These are phyloP conservation scores for Alca torda DNA, from an alignment of 2,797 vertebrate genomes.

Conservation along the genomic window DNA sequence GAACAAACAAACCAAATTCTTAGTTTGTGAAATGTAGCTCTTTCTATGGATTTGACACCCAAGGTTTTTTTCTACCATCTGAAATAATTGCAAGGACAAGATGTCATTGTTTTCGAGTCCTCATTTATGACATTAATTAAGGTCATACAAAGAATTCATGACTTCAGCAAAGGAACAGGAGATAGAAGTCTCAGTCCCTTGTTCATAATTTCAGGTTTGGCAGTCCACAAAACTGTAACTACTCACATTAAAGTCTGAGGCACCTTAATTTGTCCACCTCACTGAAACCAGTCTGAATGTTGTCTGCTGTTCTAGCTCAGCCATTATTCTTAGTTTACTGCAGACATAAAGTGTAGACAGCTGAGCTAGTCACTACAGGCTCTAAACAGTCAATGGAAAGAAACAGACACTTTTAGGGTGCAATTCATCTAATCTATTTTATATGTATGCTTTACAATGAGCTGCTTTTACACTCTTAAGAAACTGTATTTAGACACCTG, in stretches of 20 bases:
- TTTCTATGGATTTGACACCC: background rate
- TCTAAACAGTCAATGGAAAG: slow-evolving; percentile 63
- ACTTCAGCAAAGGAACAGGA: slow-evolving; percentile 22
- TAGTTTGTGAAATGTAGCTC: background rate
- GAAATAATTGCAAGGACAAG: background rate
- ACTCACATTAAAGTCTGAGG: slow-evolving; percentile 60
- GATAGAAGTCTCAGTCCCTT: background rate
- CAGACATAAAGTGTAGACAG: slow-evolving; percentile 65
- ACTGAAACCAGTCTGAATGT: slow-evolving; percentile 55
- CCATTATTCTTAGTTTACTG: slow-evolving; percentile 64
- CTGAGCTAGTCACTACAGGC: slow-evolving; percentile 62
- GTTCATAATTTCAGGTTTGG: slow-evolving; percentile 48
- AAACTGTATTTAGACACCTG: slow-evolving; percentile 33
- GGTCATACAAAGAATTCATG: slow-evolving; percentile 11
- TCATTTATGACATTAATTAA: slow-evolving; percentile 25
- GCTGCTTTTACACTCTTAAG: slow-evolving; percentile 36
- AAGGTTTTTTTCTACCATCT: background rate
- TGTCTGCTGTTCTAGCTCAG: slow-evolving; percentile 50
- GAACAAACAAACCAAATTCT: background rate
- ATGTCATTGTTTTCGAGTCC: background rate
- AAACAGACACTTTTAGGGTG: slow-evolving; percentile 59
- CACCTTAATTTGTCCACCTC: slow-evolving; percentile 63
- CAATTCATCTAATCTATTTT: slow-evolving; percentile 65
- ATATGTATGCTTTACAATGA: slow-evolving; percentile 58
- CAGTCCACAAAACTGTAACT: slow-evolving; percentile 56